Evolutionary conservation across 1,140 invertebrate species (phyloP).

Genomic region (Drosophila miranda): DNA sequence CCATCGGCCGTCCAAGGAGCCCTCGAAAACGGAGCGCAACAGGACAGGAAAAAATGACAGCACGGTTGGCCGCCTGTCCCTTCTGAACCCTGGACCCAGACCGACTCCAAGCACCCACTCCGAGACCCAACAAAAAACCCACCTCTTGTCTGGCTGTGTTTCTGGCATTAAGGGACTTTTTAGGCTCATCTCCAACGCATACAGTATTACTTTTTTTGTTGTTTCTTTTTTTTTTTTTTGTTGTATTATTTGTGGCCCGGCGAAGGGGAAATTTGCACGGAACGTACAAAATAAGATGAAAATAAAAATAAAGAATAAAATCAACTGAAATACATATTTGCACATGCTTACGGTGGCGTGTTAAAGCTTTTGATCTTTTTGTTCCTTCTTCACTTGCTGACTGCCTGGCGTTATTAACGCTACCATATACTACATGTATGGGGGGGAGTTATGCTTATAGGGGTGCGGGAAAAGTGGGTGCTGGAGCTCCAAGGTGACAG

Average conservation of each 20-base stretch:
- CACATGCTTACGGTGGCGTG: constrained; percentile 64
- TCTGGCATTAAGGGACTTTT: constrained; percentile 66
- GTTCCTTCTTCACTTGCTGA: constrained; percentile 53
- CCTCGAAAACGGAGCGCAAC: constrained; percentile 11
- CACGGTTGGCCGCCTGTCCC: constrained; percentile 56
- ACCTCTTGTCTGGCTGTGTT: constrained; percentile 24
- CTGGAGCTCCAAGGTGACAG: constrained; percentile 65
- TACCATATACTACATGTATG: constrained; percentile 15
- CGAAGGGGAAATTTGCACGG: constrained; percentile 17
- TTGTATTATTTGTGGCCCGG: constrained; percentile 51
- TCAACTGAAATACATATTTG: constrained; percentile 72
- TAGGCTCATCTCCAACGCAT: constrained; percentile 49
- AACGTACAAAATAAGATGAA: constrained; percentile 32
- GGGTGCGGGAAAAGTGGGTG: background rate
- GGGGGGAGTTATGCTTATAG: no score
- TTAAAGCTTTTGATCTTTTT: constrained; percentile 76
- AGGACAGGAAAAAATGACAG: constrained; percentile 50
- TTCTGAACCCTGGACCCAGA: constrained; percentile 36
- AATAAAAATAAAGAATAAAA: constrained; percentile 61
- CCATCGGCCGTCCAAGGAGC: constrained; percentile 19
- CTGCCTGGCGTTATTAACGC: constrained; percentile 69
- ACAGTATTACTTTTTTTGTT: constrained; percentile 51
- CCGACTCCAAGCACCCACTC: background rate
- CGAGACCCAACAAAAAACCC: background rate
- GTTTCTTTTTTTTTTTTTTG: constrained; percentile 33